Base-by-base conservation (phyloP, 2,888 invertebrate species). In the Chirona hameri region DNA sequence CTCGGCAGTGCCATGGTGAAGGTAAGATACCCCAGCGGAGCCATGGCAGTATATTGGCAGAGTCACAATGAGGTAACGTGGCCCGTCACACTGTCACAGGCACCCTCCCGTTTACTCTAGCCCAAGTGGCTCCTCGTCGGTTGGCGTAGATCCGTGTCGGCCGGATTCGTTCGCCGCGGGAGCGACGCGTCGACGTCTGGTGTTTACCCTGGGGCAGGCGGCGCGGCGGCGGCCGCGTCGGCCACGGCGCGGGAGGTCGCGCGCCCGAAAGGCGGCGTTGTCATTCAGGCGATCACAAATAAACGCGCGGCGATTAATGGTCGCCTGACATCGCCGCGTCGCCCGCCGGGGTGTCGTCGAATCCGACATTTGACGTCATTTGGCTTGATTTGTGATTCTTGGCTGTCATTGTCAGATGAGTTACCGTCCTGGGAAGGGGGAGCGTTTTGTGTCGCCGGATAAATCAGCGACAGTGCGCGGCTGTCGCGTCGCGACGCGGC, bases 331-430 rank as follows among this genome's bases (percentile, higher is more conserved):
- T 39, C 9, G 72, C 46, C 9, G 76, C 76, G 76, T 24, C 46
- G 72, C 76, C 39, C 76, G 76, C 76, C 27, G 46, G 76, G 76
- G 76, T 76, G 76, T 76, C 76, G 76, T 76, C 76, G 76, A 76
- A 76, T 76, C 76, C 46, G 76, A 76, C 76, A 76, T 76, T 76
- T 76, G 76, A 76, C 76, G 76, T 76, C 76, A 76, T 76, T 76
- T 76, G 76, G 76, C 76, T 39, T 76, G 76, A 76, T 76, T 76
- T 76, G 76, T 76, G 76, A 76, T 76, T 76, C 76, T 76, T 76
- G 76, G 39, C 76, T 76, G 76, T 76, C 76, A 76, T 76, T 76
- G 76, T 76, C 39, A 76, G 76, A 76, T 76, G 76, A 76, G 76
- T 76, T 76, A 76, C 76, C 76, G 76, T 46, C 76, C 76, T 76